A percentile compares a stretch with the other conserved stretches of the same genome.
phyloP scores from a whole-genome alignment of 2,113 vertebrate genomes.

The Syngnathus typhle region DNA sequence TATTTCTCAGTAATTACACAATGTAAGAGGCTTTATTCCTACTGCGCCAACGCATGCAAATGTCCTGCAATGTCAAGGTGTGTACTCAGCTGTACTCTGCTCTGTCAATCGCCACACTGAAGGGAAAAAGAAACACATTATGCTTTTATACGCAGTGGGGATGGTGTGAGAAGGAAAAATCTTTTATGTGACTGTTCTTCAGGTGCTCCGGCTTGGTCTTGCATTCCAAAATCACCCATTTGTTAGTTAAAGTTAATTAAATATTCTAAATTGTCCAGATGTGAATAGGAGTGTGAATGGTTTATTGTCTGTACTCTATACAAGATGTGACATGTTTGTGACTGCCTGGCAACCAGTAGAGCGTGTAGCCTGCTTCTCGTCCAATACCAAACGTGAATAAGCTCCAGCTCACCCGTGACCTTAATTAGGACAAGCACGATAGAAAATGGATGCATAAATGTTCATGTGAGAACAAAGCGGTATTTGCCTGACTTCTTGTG shows the following conservation, averaged over 20 bases:
- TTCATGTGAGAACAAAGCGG: background rate
- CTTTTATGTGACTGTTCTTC: background rate
- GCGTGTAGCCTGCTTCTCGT: background rate
- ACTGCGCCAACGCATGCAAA: conserved; percentile 1
- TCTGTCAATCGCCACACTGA: background rate
- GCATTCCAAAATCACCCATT: background rate
- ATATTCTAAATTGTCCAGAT: background rate
- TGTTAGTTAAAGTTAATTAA: background rate
- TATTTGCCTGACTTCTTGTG: too few species aligned
- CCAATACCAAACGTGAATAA: background rate
- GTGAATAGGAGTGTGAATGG: background rate
- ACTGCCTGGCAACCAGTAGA: background rate
- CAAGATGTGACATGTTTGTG: background rate
- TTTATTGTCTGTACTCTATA: background rate
- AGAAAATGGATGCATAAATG: background rate
- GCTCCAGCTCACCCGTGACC: background rate
- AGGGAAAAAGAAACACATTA: background rate
- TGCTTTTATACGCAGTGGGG: conserved; percentile 12
- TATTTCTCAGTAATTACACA: conserved; percentile 9
- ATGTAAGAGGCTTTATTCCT: background rate
- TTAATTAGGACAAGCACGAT: background rate
- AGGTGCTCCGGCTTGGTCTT: background rate
- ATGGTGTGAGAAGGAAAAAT: background rate
- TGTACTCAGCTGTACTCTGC: background rate
- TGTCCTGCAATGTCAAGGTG: conserved; percentile 11